These are phyloP conservation scores for Sphaerodactylus townsendi DNA, from an alignment of 2,113 vertebrate genomes.

Conservation along the genomic window DNA sequence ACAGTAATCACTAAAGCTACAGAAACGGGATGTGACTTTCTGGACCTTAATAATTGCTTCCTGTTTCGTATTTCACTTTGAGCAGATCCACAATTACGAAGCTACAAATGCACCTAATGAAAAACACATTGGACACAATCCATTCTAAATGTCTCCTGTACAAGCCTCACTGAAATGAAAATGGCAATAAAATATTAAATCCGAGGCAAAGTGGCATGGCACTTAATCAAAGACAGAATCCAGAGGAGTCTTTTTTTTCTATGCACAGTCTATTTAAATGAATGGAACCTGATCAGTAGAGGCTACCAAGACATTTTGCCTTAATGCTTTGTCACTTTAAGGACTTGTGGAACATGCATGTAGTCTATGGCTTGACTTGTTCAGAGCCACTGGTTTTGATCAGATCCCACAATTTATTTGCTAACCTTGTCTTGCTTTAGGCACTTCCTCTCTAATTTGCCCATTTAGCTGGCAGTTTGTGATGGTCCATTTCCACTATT, in stretches of 20 bases:
- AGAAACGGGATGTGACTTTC: constrained; percentile 39
- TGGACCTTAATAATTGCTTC: constrained; percentile 53
- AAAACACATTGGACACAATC: constrained; percentile 47
- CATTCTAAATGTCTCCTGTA: neutral
- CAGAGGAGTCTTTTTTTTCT: neutral
- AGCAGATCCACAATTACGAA: constrained; percentile 36
- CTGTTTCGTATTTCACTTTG: constrained; percentile 29
- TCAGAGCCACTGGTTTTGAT: constrained; percentile 73
- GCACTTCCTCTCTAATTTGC: constrained; percentile 76
- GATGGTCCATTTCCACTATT: constrained; percentile 91
- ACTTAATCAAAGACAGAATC: neutral
- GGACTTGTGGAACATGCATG: constrained; percentile 26
- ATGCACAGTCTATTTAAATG: neutral
- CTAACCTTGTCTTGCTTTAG: constrained; percentile 67
- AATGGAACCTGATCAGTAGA: neutral
- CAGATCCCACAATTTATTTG: constrained; percentile 65
- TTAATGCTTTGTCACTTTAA: constrained; percentile 14
- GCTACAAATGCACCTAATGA: constrained; percentile 43
- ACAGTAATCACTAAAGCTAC: constrained; percentile 29
- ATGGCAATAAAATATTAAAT: neutral
- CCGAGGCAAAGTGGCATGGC: neutral
- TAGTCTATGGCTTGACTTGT: constrained; percentile 70
- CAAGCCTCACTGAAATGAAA: neutral
- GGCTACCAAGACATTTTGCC: constrained; percentile 8
- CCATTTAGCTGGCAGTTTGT: constrained; percentile 81